Conservation (phyloP, 1,140 invertebrate genomes). For the Arion vulgaris region DNA sequence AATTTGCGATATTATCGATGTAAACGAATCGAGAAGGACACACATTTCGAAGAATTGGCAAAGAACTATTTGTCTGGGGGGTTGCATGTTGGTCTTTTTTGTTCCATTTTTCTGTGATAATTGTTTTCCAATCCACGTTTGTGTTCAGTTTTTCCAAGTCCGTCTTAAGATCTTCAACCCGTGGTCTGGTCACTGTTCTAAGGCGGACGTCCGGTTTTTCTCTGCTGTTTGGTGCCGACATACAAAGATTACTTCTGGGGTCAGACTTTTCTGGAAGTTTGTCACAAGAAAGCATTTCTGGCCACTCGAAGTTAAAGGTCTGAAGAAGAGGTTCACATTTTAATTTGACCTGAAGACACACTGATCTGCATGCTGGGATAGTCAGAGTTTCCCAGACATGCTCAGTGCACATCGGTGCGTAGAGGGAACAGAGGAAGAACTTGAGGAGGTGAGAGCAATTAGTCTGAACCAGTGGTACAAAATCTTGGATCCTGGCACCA, state of each 20-base stretch:
- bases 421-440: conserved; percentile 94
- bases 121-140: conserved; percentile 41
- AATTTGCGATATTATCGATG: conserved; percentile 58
- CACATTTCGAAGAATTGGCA: neutral
- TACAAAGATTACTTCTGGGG: conserved; percentile 85
- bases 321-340: conserved; percentile 71
- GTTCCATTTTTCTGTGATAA: conserved; percentile 7
- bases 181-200: conserved; percentile 12
- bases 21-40: conserved; percentile 66
- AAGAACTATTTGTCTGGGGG: neutral
- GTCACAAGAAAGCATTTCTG: conserved; percentile 68
- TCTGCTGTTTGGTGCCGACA: conserved; percentile 78
- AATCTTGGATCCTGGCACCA: conserved; percentile 69
- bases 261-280: conserved; percentile 70
- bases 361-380: conserved; percentile 71
- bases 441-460: conserved; percentile 89
- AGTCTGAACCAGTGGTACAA: conserved; percentile 72
- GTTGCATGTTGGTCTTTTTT: neutral
- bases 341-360: conserved; percentile 71
- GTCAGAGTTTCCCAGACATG: conserved; percentile 70
- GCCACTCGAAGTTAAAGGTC: conserved; percentile 71
- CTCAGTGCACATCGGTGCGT: conserved; percentile 90
- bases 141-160: conserved; percentile 31
- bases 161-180: neutral
- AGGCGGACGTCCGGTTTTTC: conserved; percentile 76